phyloP scores from a whole-genome alignment of 2,113 vertebrate genomes.

The Chaetodon trifascialis region DNA sequence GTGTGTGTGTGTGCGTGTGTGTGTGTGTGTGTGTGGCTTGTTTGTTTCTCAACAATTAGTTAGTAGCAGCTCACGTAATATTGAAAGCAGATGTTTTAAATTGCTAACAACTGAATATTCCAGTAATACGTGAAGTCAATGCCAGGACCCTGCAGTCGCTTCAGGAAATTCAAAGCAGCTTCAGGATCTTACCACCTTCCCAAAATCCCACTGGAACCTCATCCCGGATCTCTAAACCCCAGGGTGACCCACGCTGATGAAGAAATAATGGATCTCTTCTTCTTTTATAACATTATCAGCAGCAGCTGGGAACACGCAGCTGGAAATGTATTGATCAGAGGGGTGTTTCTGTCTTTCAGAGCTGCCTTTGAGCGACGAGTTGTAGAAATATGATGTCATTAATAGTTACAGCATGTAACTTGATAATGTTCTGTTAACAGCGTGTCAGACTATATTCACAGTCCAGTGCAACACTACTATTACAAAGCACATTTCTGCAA shows the following conservation, averaged over 20 bases:
- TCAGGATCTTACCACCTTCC: conserved; percentile 1
- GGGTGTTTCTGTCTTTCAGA: neutral
- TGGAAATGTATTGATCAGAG: neutral
- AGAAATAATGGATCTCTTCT: neutral
- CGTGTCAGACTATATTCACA: neutral
- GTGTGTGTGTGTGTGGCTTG: neutral
- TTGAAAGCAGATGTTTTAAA: conserved; percentile 62
- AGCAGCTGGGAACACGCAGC: neutral
- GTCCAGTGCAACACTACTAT: neutral
- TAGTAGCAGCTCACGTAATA: conserved; percentile 41
- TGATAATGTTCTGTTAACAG: no score
- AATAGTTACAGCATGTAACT: neutral
- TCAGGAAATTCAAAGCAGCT: conserved; percentile 33
- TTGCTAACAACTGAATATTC: conserved; percentile 54
- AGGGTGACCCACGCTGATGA: neutral
- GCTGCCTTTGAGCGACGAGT: neutral
- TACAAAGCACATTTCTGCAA: neutral
- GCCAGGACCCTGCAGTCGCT: conserved; percentile 44
- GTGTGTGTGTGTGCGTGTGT: neutral
- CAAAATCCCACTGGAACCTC: neutral
- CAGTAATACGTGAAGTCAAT: conserved; percentile 43
- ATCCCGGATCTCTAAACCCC: neutral
- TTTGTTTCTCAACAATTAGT: conserved; percentile 43
- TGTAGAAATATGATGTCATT: neutral
- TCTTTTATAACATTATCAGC: neutral